phyloP scores from a whole-genome alignment of 2,797 vertebrate species.

The Zenarchopterus dispar region DNA sequence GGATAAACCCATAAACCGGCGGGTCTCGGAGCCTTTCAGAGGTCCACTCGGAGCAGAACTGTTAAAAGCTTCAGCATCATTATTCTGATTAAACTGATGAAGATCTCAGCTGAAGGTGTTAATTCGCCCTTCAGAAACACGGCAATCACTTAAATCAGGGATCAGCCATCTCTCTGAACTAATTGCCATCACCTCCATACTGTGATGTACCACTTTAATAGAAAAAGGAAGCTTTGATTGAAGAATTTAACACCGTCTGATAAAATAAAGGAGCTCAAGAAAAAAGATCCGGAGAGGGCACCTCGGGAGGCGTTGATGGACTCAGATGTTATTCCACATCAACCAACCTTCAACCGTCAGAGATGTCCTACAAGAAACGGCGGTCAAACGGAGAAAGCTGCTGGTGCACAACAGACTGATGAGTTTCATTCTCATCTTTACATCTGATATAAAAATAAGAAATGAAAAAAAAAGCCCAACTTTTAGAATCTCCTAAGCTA shows the following conservation, averaged over 20 bases:
- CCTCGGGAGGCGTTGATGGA: no score
- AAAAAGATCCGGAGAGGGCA: no score
- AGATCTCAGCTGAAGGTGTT: conserved; percentile 45
- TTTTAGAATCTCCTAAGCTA: no score
- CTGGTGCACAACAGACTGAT: no score
- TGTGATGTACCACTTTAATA: conserved; percentile 17
- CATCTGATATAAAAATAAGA: no score
- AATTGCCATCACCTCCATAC: conserved; percentile 1
- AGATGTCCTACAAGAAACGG: no score
- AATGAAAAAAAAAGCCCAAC: no score
- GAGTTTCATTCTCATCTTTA: no score
- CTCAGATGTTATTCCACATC: no score
- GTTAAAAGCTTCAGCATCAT: conserved; percentile 34
- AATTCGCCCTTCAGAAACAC: conserved; percentile 52
- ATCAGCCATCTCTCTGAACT: conserved; percentile 13
- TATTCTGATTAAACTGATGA: conserved; percentile 61
- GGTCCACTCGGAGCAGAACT: conserved; percentile 8
- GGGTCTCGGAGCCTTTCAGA: conserved; percentile 6
- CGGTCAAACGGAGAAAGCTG: no score
- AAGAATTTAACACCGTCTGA: conserved; percentile 35
- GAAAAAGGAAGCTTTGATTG: conserved; percentile 4
- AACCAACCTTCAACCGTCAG: no score
- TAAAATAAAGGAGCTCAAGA: conserved; percentile 31
- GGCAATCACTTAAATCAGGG: conserved; percentile 51
- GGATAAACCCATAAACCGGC: conserved; percentile 12